Conservation (phyloP, 1,140 invertebrate species). For the Zaprionus camerounensis region DNA sequence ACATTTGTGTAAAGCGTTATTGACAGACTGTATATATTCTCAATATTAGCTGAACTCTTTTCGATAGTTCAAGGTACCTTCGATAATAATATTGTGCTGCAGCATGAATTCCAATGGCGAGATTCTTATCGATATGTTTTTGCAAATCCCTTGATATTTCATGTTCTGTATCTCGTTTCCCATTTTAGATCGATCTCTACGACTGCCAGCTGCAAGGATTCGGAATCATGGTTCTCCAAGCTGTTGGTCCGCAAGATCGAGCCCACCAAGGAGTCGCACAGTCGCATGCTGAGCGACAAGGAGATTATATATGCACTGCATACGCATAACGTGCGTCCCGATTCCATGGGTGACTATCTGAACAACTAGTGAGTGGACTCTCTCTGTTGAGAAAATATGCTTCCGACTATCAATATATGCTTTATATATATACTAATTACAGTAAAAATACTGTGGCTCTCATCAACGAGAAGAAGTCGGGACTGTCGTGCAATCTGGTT, state of each 20-base stretch:
- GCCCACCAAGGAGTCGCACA: conserved; percentile 97
- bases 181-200: conserved; percentile 59
- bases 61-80: neutral
- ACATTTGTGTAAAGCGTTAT: no score
- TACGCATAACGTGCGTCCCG: conserved; percentile 96
- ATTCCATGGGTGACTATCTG: conserved; percentile 93
- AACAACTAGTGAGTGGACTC: conserved; percentile 92
- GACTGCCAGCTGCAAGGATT: conserved; percentile 59
- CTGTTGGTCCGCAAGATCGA: conserved; percentile 95
- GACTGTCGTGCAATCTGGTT: conserved; percentile 90
- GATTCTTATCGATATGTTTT: neutral
- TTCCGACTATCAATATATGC: neutral
- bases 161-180: neutral
- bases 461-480: conserved; percentile 89
- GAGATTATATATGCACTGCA: conserved; percentile 97
- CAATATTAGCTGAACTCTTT: neutral
- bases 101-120: neutral
- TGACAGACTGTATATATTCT: no score
- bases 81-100: neutral
- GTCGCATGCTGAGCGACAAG: conserved; percentile 96
- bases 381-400: neutral
- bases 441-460: conserved; percentile 93
- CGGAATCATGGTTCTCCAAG: conserved; percentile 95
- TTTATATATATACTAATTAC: conserved; percentile 11
- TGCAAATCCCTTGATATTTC: neutral